A percentile compares a stretch with the other conserved stretches of the same genome.
Conservation (phyloP, 2,113 vertebrate genomes). For the Pteruthius melanotis region DNA sequence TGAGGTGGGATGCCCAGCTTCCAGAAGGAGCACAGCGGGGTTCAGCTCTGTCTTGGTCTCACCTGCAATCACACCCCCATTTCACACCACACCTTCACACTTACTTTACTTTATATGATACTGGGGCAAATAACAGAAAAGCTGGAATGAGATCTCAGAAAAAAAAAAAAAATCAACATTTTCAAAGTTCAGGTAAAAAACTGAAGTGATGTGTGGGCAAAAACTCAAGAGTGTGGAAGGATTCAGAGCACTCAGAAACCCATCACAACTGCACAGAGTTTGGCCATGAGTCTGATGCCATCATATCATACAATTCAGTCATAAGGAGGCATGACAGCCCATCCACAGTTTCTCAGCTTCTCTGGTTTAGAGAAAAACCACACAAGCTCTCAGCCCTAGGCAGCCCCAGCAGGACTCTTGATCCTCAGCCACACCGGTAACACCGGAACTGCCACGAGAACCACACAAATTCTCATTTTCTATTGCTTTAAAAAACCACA, state of each 20-base stretch:
- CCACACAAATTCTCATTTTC: not conserved
- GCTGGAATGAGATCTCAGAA: not conserved
- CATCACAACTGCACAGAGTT: fast-evolving
- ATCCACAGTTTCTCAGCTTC: not conserved
- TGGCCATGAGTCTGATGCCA: not conserved
- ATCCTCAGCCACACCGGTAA: not conserved
- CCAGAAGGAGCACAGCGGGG: fast-evolving
- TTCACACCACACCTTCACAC: not conserved
- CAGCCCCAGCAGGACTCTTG: not conserved
- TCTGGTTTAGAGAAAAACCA: not conserved
- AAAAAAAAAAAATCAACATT: not conserved
- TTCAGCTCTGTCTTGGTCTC: not conserved
- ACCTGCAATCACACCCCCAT: not conserved
- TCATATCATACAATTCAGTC: not conserved
- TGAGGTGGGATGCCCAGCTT: not conserved
- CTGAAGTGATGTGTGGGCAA: fast-evolving
- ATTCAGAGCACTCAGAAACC: not conserved
- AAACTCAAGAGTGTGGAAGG: fast-evolving
- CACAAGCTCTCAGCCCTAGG: not conserved
- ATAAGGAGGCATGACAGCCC: not conserved
- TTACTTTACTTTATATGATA: not conserved
- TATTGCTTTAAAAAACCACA: not conserved
- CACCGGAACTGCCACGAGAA: not conserved
- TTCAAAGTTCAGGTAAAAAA: not conserved
- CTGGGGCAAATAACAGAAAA: not conserved